Percentiles rank a stretch among this genome's conserved stretches.
These are phyloP conservation scores for Eristalis arbustorum DNA, from an alignment of 2,888 invertebrate species.

Conservation along the genomic window DNA sequence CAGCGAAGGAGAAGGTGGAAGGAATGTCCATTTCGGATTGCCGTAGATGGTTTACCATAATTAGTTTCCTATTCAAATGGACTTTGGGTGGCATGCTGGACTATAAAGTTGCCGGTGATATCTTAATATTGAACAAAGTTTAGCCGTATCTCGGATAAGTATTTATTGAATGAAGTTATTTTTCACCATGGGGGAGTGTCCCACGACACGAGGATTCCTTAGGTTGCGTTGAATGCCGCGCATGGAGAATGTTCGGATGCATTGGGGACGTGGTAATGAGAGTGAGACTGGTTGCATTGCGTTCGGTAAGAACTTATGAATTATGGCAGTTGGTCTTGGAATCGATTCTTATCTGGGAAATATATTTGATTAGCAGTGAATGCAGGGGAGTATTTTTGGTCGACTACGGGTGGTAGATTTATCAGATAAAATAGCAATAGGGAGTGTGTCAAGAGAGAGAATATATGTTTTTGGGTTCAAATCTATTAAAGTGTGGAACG, in stretches of 20 bases:
- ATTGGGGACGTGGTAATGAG: background rate
- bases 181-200: slow-evolving; percentile 37
- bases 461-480: no score
- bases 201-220: slow-evolving; percentile 41
- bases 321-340: background rate
- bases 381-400: background rate
- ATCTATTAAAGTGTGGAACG: no score
- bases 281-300: background rate
- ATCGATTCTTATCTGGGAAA: background rate
- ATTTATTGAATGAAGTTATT: slow-evolving; percentile 58
- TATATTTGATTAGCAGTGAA: background rate
- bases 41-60: slow-evolving; percentile 59
- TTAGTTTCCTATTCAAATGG: slow-evolving; percentile 64
- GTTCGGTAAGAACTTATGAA: background rate
- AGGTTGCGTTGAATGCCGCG: slow-evolving; percentile 20
- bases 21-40: slow-evolving; percentile 54
- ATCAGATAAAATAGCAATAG: background rate
- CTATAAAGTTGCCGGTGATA: slow-evolving; percentile 55
- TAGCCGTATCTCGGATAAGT: slow-evolving; percentile 27
- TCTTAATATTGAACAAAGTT: slow-evolving; percentile 57
- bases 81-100: slow-evolving; percentile 55
- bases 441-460: no score
- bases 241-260: background rate
- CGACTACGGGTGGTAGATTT: background rate
- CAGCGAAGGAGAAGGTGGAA: background rate